Evolutionary conservation across 92 coral and sea anemone genomes (phyloP).

Genomic region (Umimayanthus kanabou): DNA sequence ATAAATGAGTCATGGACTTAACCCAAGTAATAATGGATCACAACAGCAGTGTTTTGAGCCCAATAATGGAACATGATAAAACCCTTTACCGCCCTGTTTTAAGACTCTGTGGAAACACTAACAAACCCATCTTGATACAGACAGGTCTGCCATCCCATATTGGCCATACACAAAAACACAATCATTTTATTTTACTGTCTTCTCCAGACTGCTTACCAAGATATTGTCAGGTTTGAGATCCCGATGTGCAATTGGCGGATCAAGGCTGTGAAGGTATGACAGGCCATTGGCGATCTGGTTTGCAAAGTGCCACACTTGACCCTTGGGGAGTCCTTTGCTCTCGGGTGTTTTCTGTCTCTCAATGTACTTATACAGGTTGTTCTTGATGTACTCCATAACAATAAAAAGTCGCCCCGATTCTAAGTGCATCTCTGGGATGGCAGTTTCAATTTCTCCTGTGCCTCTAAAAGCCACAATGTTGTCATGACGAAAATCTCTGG

Average conservation of each 20-base stretch:
- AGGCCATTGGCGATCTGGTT: constrained; percentile 90
- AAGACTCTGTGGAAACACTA: no score
- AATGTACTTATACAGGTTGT: constrained; percentile 82
- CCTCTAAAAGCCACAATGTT: constrained; percentile 98
- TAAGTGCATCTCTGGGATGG: constrained; percentile 60
- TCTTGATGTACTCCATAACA: constrained; percentile 92
- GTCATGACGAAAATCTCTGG: constrained; percentile 93
- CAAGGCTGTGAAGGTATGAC: constrained; percentile 79
- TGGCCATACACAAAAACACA: no score
- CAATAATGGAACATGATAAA: no score
- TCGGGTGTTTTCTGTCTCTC: constrained; percentile 92
- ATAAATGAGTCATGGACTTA: no score
- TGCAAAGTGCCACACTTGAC: constrained; percentile 88
- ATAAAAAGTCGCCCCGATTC: constrained; percentile 73
- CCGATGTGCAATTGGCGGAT: constrained; percentile 84
- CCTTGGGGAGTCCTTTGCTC: constrained; percentile 83
- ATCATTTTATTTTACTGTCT: no score
- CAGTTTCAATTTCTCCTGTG: constrained; percentile 70
- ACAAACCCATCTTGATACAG: no score
- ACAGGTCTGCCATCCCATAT: no score
- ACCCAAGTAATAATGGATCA: no score
- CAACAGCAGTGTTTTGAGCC: no score
- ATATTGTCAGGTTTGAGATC: constrained; percentile 75
- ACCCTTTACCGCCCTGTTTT: no score
- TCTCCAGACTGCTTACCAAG: no score